Evolutionary conservation across 2,888 invertebrate genomes (phyloP).

Genomic region (Globia sparganii): DNA sequence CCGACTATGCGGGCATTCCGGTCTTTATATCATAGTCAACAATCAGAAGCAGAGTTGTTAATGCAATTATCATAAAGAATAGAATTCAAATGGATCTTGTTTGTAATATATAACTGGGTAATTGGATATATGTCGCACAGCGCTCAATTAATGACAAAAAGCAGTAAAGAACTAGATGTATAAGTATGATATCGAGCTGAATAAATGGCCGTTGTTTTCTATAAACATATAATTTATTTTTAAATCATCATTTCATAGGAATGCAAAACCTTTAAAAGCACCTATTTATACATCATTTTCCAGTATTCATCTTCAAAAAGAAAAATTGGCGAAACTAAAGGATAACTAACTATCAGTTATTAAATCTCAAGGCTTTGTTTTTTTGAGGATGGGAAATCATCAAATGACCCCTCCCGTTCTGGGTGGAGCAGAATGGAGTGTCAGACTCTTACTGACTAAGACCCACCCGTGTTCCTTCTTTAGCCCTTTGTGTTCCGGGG

Average conservation of each 20-base stretch:
- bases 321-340: not conserved
- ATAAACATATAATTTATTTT: not conserved
- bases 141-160: not conserved
- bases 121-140: not conserved
- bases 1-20: conserved; percentile 42
- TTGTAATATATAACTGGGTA: not conserved
- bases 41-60: conserved; percentile 41
- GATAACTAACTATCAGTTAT: not conserved
- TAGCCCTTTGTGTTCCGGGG: too few relatives aligned
- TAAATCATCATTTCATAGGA: not conserved
- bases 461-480: too few relatives aligned
- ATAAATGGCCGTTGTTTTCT: not conserved
- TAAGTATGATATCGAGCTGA: not conserved
- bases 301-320: not conserved
- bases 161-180: not conserved
- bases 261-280: not conserved
- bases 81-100: conserved; percentile 10
- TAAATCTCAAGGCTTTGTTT: too few relatives aligned
- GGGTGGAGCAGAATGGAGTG: too few relatives aligned
- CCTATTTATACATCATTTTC: not conserved
- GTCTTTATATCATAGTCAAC: conserved; percentile 45
- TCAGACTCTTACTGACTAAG: too few relatives aligned
- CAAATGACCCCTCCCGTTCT: too few relatives aligned
- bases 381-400: too few relatives aligned
- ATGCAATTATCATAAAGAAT: conserved; percentile 39